Base-by-base conservation (phyloP, 2,888 invertebrate genomes). In the Mesoligia furuncula region DNA sequence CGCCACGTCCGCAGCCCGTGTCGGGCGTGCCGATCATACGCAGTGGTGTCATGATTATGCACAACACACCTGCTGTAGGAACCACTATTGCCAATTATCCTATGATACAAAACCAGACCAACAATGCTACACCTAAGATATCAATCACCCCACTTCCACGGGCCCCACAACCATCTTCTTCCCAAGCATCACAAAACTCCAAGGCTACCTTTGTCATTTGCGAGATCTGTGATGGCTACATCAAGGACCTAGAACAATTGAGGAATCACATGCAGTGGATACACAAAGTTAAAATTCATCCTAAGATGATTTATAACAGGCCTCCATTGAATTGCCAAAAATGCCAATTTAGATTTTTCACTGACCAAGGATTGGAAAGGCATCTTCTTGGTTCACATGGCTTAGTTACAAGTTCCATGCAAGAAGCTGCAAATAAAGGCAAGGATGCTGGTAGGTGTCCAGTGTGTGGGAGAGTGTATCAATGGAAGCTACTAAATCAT, bases 221-320 rank as follows among this genome's bases (percentile, higher is more conserved):
- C 96, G 99, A 99, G 97, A 99, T 99, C 89, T 99, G 99, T 96
- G 99, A 99, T 95, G 99, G 99, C 68, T 99, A 99, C 93, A 99
- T 99, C 86, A 99, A 99, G 97, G 99, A 99, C 96, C 97, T 99
- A 94, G 99, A 99, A 93, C 99, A 99, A 94, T 96, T 99, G 88
- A 97, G 99, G 88, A 99, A 99, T 94, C 99, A 99, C 93, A 99
- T 99, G 99, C 99, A 99, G 93, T 99, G 99, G 98, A 99, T 99
- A 94, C 99, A 99, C 95, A 99, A 99, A 97, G 99, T 99, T 84
- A 99, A 99, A 95, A 99, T 99, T 92, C 99, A 99, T 97, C 99
- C 99, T 78, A 99, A 99, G 96, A 99, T 99, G 99, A 99, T 99
- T 90, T 99, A 99, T 95, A 99, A 99, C 95, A 97, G 98, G 95